Conservation (phyloP, 2,113 vertebrate genomes). For the Suricata suricatta region DNA sequence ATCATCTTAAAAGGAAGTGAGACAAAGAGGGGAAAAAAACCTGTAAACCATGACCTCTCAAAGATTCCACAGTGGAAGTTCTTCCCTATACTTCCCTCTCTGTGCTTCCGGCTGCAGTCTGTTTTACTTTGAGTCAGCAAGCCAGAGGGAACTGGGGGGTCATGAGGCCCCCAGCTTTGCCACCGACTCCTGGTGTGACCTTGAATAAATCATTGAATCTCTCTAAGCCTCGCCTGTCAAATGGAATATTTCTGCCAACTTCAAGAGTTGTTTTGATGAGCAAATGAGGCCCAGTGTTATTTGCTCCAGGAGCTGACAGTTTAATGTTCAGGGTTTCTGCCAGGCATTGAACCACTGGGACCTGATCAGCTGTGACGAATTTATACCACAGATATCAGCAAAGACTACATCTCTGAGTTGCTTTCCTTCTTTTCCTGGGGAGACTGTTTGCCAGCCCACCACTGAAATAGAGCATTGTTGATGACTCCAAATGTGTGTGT, state of each 20-base stretch:
- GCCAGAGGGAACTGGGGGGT: background rate
- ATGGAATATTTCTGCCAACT: background rate
- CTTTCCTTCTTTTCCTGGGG: background rate
- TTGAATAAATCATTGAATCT: background rate
- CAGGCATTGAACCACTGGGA: background rate
- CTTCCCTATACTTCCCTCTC: background rate
- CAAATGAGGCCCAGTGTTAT: background rate
- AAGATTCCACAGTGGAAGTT: background rate
- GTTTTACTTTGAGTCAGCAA: background rate
- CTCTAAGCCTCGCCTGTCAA: background rate
- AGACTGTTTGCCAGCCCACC: background rate
- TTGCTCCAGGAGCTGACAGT: background rate
- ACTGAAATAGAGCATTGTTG: background rate
- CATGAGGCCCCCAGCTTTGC: background rate
- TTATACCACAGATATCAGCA: background rate
- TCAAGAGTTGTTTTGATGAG: background rate
- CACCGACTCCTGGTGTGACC: background rate
- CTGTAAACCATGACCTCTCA: background rate
- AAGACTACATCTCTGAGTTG: background rate
- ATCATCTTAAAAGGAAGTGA: constrained; percentile 1
- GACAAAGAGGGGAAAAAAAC: background rate
- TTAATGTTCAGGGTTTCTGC: background rate
- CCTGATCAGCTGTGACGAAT: background rate
- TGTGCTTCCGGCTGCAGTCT: background rate
- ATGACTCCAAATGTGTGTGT: background rate